These are phyloP conservation scores for Papilio aristodemus DNA, from an alignment of 1,140 invertebrate genomes.

Conservation along the genomic window DNA sequence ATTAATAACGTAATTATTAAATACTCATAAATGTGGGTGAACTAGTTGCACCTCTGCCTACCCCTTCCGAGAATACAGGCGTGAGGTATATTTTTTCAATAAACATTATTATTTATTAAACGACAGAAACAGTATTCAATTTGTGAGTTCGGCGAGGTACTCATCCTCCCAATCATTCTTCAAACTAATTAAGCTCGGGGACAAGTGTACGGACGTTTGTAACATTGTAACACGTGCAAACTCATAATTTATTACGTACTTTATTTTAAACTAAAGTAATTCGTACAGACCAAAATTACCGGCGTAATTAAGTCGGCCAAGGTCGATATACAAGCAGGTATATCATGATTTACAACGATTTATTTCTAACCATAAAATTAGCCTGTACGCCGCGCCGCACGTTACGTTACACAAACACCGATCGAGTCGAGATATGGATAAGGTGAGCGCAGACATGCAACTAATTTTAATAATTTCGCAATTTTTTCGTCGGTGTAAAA, in stretches of 20 bases:
- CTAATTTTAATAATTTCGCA: background rate
- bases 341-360: constrained; percentile 19
- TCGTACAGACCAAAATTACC: background rate
- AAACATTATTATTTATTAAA: no score
- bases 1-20: no score
- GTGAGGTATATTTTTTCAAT: no score
- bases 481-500: constrained; percentile 5
- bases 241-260: background rate
- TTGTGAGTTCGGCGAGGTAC: no score
- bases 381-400: background rate
- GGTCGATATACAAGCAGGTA: background rate
- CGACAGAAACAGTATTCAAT: no score
- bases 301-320: background rate
- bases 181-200: no score
- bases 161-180: no score
- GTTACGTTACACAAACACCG: background rate
- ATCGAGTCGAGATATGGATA: constrained; percentile 12
- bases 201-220: no score
- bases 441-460: background rate
- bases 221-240: background rate
- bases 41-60: no score
- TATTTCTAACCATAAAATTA: constrained; percentile 15
- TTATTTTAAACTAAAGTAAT: background rate
- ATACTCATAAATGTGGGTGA: no score
- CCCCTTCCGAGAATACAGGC: no score